Conservation (phyloP, 2,113 vertebrate genomes). For the Ictalurus furcatus region DNA sequence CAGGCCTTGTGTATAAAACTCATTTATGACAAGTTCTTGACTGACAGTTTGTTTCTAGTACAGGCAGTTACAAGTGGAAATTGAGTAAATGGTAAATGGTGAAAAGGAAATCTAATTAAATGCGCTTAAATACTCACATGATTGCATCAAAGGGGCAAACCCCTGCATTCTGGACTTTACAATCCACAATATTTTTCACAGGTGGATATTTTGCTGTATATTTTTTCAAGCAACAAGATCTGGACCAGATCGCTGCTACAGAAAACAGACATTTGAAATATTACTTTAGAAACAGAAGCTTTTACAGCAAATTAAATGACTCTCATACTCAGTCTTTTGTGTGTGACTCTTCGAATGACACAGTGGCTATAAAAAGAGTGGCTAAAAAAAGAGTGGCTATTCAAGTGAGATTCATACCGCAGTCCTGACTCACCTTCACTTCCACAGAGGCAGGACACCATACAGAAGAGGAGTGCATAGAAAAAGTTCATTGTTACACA, state of each 20-base stretch:
- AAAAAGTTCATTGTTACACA: conserved; percentile 21
- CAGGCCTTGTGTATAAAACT: not conserved
- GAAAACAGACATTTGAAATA: not conserved
- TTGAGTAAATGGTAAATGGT: not conserved
- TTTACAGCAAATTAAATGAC: not conserved
- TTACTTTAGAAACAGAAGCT: not conserved
- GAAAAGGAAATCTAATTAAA: not conserved
- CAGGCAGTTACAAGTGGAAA: not conserved
- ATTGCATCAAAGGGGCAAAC: conserved; percentile 32
- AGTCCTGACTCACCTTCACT: conserved; percentile 29
- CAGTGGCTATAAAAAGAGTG: not conserved
- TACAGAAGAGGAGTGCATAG: not conserved
- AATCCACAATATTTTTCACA: not conserved
- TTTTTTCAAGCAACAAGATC: conserved; percentile 34
- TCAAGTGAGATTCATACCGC: not conserved
- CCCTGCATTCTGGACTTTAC: conserved; percentile 26
- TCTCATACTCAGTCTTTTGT: not conserved
- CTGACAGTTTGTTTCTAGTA: not conserved
- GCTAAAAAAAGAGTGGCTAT: not conserved
- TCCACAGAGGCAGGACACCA: conserved; percentile 2
- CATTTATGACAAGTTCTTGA: not conserved
- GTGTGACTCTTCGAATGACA: not conserved
- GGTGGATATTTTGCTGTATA: not conserved
- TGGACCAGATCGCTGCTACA: not conserved
- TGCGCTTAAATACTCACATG: conserved; percentile 18